Conservation (phyloP, 2,888 invertebrate genomes). For the Drosophila neotestacea region DNA sequence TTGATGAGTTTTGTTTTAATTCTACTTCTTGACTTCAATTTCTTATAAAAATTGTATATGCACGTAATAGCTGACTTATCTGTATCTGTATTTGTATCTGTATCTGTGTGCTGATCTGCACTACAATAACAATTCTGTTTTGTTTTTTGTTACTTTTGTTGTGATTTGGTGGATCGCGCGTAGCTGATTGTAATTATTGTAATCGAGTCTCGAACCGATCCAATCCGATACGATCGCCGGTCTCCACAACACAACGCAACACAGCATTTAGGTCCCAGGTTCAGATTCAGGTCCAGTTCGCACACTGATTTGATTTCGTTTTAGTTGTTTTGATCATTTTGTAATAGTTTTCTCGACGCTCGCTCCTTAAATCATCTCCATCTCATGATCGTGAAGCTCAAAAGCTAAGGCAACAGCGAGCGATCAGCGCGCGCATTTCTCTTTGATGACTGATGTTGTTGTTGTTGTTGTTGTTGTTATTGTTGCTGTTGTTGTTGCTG, state of each 20-base stretch:
- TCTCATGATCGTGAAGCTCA: slow-evolving; percentile 33
- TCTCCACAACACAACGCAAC: slow-evolving; percentile 4
- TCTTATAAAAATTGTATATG: slow-evolving; percentile 77
- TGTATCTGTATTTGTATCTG: slow-evolving; percentile 40
- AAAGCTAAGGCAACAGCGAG: slow-evolving; percentile 32
- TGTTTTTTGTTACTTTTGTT: slow-evolving; percentile 49
- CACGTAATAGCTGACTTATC: slow-evolving; percentile 67
- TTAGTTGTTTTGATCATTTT: slow-evolving; percentile 72
- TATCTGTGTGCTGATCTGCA: slow-evolving; percentile 35
- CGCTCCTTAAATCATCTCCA: slow-evolving; percentile 74
- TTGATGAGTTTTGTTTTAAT: slow-evolving; percentile 81
- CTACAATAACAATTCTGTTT: slow-evolving; percentile 16
- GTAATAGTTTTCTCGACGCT: slow-evolving; percentile 73
- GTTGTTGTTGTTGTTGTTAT: slow-evolving; percentile 17
- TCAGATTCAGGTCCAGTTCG: slow-evolving; percentile 64
- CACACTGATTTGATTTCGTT: slow-evolving; percentile 76
- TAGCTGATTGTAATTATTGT: slow-evolving; percentile 84
- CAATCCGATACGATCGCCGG: slow-evolving; percentile 75
- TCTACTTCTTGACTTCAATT: slow-evolving; percentile 78
- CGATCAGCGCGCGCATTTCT: slow-evolving; percentile 64
- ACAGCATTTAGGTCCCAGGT: slow-evolving; percentile 49
- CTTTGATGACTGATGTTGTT: slow-evolving; percentile 67
- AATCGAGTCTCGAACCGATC: slow-evolving; percentile 82
- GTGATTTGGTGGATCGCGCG: slow-evolving; percentile 80
- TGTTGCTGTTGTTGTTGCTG: slow-evolving; percentile 21